phyloP scores from a whole-genome alignment of 2,797 vertebrate species.

The Pelochelys cantorii region DNA sequence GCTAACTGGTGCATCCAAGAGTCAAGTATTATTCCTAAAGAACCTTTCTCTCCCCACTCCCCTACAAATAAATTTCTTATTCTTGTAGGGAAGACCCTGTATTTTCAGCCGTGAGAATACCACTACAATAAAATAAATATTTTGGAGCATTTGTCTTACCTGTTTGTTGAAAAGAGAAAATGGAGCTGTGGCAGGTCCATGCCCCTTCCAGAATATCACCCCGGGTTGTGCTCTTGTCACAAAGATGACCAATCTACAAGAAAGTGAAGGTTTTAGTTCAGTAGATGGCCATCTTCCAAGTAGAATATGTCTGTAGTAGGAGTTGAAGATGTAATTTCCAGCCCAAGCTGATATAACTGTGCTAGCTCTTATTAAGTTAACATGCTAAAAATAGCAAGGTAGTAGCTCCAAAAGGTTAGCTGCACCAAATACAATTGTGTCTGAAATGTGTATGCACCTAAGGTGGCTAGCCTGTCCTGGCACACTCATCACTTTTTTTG shows the following conservation, averaged over 20 bases:
- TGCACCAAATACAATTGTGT: neutral
- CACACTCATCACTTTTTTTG: neutral
- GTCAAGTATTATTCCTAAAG: neutral
- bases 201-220: neutral
- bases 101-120: constrained; percentile 32
- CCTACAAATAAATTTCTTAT: constrained; percentile 1
- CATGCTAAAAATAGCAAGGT: neutral
- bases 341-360: neutral
- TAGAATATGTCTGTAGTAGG: neutral
- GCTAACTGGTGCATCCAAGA: neutral
- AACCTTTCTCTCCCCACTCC: neutral
- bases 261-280: neutral
- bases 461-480: neutral
- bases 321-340: neutral
- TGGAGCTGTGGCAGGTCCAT: neutral
- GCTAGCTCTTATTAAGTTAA: neutral
- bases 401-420: neutral
- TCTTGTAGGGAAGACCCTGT: neutral
- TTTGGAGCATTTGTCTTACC: neutral
- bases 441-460: neutral
- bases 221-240: neutral
- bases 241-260: neutral
- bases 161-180: constrained; percentile 2
- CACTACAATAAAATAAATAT: constrained; percentile 3
- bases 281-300: neutral